Base-by-base conservation (phyloP, 64 coral and sea anemone species). In the Stichodactyla mertensii region DNA sequence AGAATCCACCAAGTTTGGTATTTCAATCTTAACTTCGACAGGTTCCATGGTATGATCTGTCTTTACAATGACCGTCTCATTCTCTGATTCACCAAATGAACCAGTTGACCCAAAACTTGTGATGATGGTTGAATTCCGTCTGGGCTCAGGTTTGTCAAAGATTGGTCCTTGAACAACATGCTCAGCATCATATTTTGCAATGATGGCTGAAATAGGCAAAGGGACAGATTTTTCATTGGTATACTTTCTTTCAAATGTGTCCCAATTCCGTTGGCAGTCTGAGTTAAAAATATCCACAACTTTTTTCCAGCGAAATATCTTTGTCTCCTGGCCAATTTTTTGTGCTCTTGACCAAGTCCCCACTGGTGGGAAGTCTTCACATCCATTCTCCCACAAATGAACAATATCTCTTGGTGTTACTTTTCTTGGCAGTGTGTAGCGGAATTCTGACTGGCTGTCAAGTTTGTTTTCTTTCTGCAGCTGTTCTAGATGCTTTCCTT, bases 291-390 rank as follows among this genome's bases (percentile, higher is more conserved):
- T 92, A 67, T 99, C 97, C 18, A 95, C 97, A 27, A 99, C 95
- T 77, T 99, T 99, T 54, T 94, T 94, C 97, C 97, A 99, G 13
- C 97, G 97, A 79, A 99, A 99, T 54, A 99, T 92, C 88, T 99
- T 99, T n/a, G 97, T 99, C 69, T 99, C 97, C 79, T 99, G 97
- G 24, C 97, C 97, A 70, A 99, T 99, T 71, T 95, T 95, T 69
- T 99, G 97, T 71, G 97, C 97, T 23, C 93, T 92, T 60, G 89
- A 92, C 97, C 97, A 99, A 15, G 84, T 66, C 20, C 90, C 92
- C 1, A 99, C 93, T 4, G 97, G 90, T 22, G 97, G 97, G 71
- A 99, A 99, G 52, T 95, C 90, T 26, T 94, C 97, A 26, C 97
- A 95, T 45, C 97, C 97, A 31, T 89, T 82, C 52, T 99, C 93